Base-by-base conservation (phyloP, 2,888 invertebrate species). In the Azorinus chamasolen region DNA sequence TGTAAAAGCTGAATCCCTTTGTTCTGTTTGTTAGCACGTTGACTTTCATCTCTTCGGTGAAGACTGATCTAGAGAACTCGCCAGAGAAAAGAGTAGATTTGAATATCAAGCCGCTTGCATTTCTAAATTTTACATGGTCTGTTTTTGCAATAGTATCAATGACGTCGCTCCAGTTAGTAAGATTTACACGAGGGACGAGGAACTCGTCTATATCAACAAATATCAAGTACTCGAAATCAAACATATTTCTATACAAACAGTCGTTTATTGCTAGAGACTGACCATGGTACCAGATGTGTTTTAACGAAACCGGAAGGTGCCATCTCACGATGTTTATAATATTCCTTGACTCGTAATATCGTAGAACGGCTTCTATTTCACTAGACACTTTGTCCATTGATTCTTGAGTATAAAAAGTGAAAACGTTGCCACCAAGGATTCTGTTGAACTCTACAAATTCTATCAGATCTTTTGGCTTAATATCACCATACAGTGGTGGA, bases 161-260 rank as follows among this genome's bases (percentile, higher is more conserved):
- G 24, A 84, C 54, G 45, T 87, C 81, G n/a, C 50, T 45, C 83
- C 86, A 86, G 18, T 43, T 32, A 2, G 83, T 82, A 48, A 55
- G 64, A 24, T 53, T 46, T 5, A 61, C 53, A 41, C 83, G 75
- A 6, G 90, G 88, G 41, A 90, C 72, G 6, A 90, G 71, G 25
- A 82, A 83, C 75, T 91, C 91, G 68, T 91, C 91, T 14, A 91
- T 51, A 63, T 91, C 91, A 62, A 87, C 79, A 75, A 91, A 88
- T 3, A 86, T 83, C 22, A 88, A 58, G 71, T 84, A 83, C 50
- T 84, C 72, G 39, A 83, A 79, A 24, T 72, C 72, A 16, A 80
- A 57, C 88, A 91, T 90, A 58, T 85, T 82, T 50, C 87, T 81
- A 66, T 91, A 91, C 8, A 90, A 78, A 59, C 91, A 91, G 73